These are phyloP conservation scores for Eurystomus glaucurus DNA, from an alignment of 2,797 vertebrate species.

Conservation along the genomic window DNA sequence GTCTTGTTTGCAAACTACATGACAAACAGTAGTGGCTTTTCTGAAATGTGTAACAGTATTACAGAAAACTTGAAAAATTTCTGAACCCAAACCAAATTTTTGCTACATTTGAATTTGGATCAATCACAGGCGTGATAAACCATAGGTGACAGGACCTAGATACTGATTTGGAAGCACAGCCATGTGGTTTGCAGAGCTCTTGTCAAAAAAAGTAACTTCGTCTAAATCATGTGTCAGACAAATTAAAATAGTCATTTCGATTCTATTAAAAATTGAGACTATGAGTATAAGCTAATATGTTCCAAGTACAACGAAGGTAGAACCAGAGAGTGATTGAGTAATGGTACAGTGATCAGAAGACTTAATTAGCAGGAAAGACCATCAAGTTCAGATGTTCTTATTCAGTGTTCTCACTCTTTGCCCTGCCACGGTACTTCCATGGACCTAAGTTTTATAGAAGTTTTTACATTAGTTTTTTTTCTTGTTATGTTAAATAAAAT, in stretches of 20 bases:
- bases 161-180: neutral
- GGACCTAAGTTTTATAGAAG: neutral
- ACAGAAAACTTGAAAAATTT: neutral
- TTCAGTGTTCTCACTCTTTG: neutral
- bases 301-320: neutral
- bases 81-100: neutral
- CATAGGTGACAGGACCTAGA: neutral
- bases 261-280: conserved; percentile 19
- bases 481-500: neutral
- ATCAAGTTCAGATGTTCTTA: neutral
- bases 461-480: neutral
- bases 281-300: neutral
- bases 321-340: neutral
- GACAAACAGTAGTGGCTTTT: neutral
- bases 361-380: neutral
- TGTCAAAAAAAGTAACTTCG: neutral
- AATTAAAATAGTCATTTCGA: neutral
- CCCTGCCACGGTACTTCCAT: neutral
- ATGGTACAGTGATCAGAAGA: neutral
- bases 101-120: neutral
- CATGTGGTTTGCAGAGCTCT: neutral
- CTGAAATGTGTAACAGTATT: neutral
- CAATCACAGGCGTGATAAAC: neutral
- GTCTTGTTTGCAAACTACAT: neutral
- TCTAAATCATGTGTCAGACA: neutral